Percentiles rank a stretch among this genome's conserved stretches.
Evolutionary conservation across 2,113 vertebrate species (phyloP).

Genomic region (Brienomyrus brachyistius): DNA sequence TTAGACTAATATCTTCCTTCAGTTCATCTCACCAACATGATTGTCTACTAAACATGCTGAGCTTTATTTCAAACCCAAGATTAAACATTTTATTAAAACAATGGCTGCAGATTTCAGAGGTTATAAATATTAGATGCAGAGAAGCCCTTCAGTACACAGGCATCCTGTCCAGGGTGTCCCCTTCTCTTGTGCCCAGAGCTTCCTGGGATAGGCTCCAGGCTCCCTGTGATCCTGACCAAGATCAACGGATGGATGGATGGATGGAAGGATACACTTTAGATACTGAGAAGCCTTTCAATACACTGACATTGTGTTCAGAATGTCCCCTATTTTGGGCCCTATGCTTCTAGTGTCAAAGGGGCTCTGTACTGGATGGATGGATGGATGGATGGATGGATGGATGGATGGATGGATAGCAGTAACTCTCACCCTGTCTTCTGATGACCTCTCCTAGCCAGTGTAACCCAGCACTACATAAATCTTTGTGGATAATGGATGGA

Average conservation of each 20-base stretch:
- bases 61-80: not conserved
- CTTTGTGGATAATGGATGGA: not conserved
- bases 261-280: not conserved
- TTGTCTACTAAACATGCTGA: not conserved
- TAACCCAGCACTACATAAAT: not conserved
- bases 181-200: not conserved
- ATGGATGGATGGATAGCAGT: not conserved
- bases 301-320: not conserved
- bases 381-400: not conserved
- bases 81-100: not conserved
- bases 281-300: not conserved
- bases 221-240: not conserved
- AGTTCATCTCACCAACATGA: not conserved
- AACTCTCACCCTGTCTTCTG: not conserved
- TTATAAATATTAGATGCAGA: not conserved
- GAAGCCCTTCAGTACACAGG: not conserved
- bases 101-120: not conserved
- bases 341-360: not conserved
- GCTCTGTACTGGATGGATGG: not conserved
- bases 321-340: not conserved
- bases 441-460: not conserved
- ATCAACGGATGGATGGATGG: not conserved
- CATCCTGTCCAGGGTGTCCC: not conserved
- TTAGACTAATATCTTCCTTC: not conserved
- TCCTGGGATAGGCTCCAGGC: not conserved